phyloP scores from a whole-genome alignment of 2,797 vertebrate genomes.

The Salmo trutta region DNA sequence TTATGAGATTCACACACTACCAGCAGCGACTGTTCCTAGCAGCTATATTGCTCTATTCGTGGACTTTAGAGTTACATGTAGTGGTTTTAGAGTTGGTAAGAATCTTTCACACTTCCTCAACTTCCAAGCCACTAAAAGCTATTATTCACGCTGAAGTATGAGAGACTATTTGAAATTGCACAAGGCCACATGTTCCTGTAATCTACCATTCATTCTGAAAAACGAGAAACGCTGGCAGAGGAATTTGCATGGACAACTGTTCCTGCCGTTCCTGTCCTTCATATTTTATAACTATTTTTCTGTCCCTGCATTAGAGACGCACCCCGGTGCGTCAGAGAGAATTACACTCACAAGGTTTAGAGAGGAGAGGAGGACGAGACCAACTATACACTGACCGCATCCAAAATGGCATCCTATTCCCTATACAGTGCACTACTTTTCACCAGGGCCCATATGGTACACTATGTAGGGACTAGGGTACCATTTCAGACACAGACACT shows the following conservation, averaged over 20 bases:
- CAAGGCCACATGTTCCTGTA: conserved; percentile 75
- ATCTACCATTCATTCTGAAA: conserved; percentile 74
- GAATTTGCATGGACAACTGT: conserved; percentile 69
- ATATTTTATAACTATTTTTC: conserved; percentile 77
- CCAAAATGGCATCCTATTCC: not conserved
- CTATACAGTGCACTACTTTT: not conserved
- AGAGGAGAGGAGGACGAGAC: not conserved
- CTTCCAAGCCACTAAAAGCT: conserved; percentile 71
- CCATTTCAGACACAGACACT: not conserved
- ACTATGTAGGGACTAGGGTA: not conserved
- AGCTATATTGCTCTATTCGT: not conserved
- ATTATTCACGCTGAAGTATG: conserved; percentile 72
- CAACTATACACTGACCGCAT: not conserved
- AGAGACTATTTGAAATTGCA: conserved; percentile 72
- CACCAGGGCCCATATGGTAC: not conserved
- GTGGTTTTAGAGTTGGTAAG: conserved; percentile 35
- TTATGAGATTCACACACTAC: conserved; percentile 6
- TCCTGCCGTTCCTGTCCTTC: conserved; percentile 57
- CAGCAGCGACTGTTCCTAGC: conserved; percentile 46
- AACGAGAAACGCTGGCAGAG: conserved; percentile 59
- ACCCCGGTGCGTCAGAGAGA: conserved; percentile 58
- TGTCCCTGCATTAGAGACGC: conserved; percentile 59
- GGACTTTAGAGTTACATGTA: not conserved
- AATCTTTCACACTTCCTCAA: conserved; percentile 53
- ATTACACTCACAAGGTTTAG: conserved; percentile 63